Base-by-base conservation (phyloP, 2,797 vertebrate species). In the Enteromius treurensis region DNA sequence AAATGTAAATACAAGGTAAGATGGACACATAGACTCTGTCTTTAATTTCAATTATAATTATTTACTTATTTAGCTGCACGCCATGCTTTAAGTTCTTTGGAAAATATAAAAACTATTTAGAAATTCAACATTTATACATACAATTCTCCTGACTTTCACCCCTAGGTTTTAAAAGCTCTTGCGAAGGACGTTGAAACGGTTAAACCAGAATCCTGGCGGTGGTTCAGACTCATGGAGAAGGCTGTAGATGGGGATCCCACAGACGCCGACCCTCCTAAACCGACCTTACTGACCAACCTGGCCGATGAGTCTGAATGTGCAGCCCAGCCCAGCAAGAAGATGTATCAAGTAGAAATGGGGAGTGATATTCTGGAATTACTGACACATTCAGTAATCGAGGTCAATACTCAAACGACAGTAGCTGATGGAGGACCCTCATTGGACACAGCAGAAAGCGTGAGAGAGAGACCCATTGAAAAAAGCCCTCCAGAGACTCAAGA, bases 151-250 rank as follows among this genome's bases (percentile, higher is more conserved):
- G 2, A 4, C 3, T 42, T 29, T 42, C 3, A 4, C 45, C 2
- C 37, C n/a, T 55, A 82, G 81, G 81, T 82, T 68, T 76, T 82
- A 37, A 82, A 82, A 82, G 47, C 62, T 58, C 81, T 82, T 1
- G 81, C 62, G 3, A 76, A 67, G 15, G 81, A 82, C 1, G 73
- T 82, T 0, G 81, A 76, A 58, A 82, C 81, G 0, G 81, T 82
- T n/a, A 82, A 82, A 77, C 81, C 81, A 6, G 81, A 82, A 40
- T 76, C 81, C 23, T 95, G 94, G 94, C 93, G 92, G 23, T 95
- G 94, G 94, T 95, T 92, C 87, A 92, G 92, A 89, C 87, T 92
- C 0, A 93, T 95, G 93, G 93, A 94, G 23, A 93, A 94, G n/a
- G 93, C 94, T 58, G 92, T 94, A 90, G 94, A 94, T 84, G 93